These are phyloP conservation scores for Tethea ocularis DNA, from an alignment of 2,888 invertebrate genomes.

Conservation along the genomic window DNA sequence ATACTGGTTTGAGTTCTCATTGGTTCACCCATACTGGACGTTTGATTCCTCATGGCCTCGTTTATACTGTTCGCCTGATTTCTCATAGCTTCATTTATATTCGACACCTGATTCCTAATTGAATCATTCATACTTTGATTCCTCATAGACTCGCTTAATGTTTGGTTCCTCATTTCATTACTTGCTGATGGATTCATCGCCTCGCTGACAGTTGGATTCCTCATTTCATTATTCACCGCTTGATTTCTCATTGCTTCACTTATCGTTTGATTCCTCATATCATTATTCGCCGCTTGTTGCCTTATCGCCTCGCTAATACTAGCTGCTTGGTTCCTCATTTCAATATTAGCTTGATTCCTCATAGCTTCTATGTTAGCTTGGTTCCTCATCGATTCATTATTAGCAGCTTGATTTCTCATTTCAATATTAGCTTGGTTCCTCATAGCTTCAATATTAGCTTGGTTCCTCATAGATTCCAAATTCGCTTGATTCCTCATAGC, in stretches of 20 bases:
- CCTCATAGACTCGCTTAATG: neutral
- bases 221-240: neutral
- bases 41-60: neutral
- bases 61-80: neutral
- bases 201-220: neutral
- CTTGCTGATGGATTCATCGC: neutral
- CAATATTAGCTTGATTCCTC: neutral
- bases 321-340: neutral
- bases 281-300: neutral
- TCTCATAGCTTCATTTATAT: conserved; percentile 8
- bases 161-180: neutral
- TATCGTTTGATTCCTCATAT: neutral
- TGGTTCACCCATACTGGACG: neutral
- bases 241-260: neutral
- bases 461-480: neutral
- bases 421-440: neutral
- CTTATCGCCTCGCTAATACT: conserved; percentile 9
- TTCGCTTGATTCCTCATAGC: conserved; percentile 13
- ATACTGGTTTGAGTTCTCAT: neutral
- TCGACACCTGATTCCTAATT: neutral
- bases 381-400: neutral
- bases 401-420: neutral
- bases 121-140: neutral
- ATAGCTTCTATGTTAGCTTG: neutral
- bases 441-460: neutral